Evolutionary conservation across 2,888 invertebrate genomes (phyloP).

Genomic region (Tricholauxania praeusta): DNA sequence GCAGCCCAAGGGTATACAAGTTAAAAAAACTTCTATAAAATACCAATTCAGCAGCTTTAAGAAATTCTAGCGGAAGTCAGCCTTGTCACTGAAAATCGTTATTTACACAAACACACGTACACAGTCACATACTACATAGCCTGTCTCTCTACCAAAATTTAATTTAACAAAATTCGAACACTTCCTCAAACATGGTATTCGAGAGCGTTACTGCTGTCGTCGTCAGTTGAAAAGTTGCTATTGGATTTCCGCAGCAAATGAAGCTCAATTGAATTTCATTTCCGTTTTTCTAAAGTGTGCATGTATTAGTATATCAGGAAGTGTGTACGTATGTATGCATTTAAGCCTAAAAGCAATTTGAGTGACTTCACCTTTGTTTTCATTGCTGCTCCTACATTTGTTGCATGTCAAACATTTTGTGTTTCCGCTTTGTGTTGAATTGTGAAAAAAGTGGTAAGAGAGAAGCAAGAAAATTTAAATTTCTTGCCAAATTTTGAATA

Average conservation of each 20-base stretch:
- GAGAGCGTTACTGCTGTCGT: not conserved
- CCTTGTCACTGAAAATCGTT: not conserved
- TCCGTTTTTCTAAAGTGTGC: slow-evolving; percentile 13
- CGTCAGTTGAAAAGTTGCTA: slow-evolving; percentile 25
- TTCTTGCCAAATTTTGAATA: not conserved
- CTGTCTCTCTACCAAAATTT: not conserved
- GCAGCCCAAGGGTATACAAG: not conserved
- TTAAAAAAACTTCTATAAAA: not conserved
- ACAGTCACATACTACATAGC: slow-evolving; percentile 34
- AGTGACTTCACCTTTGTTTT: not conserved
- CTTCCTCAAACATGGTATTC: slow-evolving; percentile 21
- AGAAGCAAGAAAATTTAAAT: slow-evolving; percentile 6
- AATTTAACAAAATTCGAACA: slow-evolving; percentile 15
- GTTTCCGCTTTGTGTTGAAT: slow-evolving; percentile 2
- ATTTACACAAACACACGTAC: slow-evolving; percentile 31
- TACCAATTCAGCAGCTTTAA: not conserved
- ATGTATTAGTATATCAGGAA: not conserved
- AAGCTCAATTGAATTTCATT: slow-evolving; percentile 34
- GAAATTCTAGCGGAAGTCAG: slow-evolving; percentile 1
- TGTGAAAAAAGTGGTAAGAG: not conserved
- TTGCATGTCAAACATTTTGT: not conserved
- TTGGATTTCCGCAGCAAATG: slow-evolving; percentile 32
- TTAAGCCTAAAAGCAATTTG: slow-evolving; percentile 8
- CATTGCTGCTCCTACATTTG: not conserved
- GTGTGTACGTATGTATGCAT: slow-evolving; percentile 7